A percentile compares a stretch with the other conserved stretches of the same genome.
phyloP scores from a whole-genome alignment of 2,797 vertebrate species.

The Channallabes apus region DNA sequence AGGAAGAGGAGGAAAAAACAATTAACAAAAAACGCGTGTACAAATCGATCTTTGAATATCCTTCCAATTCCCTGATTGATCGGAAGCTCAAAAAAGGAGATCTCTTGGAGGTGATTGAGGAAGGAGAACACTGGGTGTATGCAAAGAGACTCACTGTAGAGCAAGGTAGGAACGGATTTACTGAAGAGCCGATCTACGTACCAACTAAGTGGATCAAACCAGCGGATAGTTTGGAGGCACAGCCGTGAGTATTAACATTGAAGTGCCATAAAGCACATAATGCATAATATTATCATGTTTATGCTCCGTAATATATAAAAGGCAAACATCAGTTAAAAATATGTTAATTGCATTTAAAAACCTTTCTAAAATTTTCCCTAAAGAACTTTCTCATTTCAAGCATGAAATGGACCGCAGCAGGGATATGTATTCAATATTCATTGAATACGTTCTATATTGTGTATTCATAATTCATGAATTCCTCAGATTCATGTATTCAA shows the following conservation, averaged over 20 bases:
- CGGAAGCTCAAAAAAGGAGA: conserved; percentile 55
- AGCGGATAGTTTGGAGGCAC: conserved; percentile 53
- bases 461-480: too few relatives aligned
- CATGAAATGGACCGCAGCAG: not conserved
- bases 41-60: conserved; percentile 45
- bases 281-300: not conserved
- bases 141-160: conserved; percentile 40
- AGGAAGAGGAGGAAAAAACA: not conserved
- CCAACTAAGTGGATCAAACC: conserved; percentile 56
- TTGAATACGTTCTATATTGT: too few relatives aligned
- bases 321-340: not conserved
- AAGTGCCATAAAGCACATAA: not conserved
- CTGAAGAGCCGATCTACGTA: conserved; percentile 50
- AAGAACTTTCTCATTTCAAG: not conserved
- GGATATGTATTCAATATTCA: not conserved
- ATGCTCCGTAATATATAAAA: not conserved
- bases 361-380: not conserved
- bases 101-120: conserved; percentile 51
- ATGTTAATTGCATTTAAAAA: not conserved
- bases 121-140: conserved; percentile 51
- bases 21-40: not conserved
- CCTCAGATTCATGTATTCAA: too few relatives aligned
- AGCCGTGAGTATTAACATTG: conserved; percentile 56
- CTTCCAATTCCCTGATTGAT: conserved; percentile 33
- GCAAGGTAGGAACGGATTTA: not conserved